Conservation (phyloP, 2,113 vertebrate genomes). For the Thryonomys swinderianus region DNA sequence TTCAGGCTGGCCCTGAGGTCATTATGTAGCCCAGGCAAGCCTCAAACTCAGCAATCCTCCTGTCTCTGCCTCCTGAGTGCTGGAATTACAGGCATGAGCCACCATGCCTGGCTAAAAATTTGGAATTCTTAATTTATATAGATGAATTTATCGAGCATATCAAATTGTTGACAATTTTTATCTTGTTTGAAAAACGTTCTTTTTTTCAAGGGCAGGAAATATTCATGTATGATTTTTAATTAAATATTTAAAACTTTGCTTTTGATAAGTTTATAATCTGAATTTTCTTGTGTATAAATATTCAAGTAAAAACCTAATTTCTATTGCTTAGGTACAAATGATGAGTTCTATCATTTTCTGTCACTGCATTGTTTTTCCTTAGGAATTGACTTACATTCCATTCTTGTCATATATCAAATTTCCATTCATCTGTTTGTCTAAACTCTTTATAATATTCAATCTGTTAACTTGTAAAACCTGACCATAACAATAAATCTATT, state of each 20-base stretch:
- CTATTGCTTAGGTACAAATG: not conserved
- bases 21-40: too few relatives aligned
- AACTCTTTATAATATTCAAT: not conserved
- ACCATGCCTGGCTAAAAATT: too few relatives aligned
- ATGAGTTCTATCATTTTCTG: not conserved
- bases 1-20: too few relatives aligned
- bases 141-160: not conserved
- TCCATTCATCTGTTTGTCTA: not conserved
- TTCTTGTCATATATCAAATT: not conserved
- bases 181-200: not conserved
- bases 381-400: not conserved
- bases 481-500: not conserved
- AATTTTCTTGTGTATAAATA: not conserved
- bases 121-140: slow-evolving; percentile 13
- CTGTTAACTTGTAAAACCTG: not conserved
- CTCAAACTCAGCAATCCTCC: too few relatives aligned
- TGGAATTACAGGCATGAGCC: too few relatives aligned
- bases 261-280: not conserved
- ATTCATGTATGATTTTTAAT: not conserved
- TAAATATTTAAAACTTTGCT: not conserved
- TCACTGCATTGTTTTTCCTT: not conserved
- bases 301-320: not conserved
- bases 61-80: too few relatives aligned
- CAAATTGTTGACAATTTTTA: not conserved
- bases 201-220: not conserved